A percentile compares a stretch with the other conserved stretches of the same genome.
Conservation (phyloP, 2,888 invertebrate species). For the Dasysyrphus tricinctus region DNA sequence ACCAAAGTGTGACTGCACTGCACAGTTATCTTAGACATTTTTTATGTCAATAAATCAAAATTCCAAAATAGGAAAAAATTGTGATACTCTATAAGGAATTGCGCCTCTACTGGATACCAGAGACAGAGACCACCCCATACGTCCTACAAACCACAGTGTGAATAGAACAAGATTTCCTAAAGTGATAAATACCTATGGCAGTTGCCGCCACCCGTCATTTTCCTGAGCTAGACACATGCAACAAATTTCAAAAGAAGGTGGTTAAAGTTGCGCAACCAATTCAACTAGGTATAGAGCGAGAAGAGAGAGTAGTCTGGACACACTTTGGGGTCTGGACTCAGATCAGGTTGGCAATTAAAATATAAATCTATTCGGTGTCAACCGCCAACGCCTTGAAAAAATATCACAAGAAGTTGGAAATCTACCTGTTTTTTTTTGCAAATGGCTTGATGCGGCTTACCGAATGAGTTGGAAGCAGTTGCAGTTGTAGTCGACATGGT, state of each 20-base stretch:
- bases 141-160: slow-evolving; percentile 38
- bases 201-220: slow-evolving; percentile 45
- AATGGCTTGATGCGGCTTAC: slow-evolving; percentile 16
- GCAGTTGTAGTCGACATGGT: slow-evolving; percentile 1
- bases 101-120: not conserved
- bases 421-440: slow-evolving; percentile 53
- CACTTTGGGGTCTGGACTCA: slow-evolving; percentile 6
- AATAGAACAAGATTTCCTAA: slow-evolving; percentile 60
- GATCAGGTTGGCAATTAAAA: slow-evolving; percentile 67
- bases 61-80: slow-evolving; percentile 24
- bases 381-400: slow-evolving; percentile 62
- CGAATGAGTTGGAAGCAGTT: slow-evolving; percentile 23
- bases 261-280: slow-evolving; percentile 20
- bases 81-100: slow-evolving; percentile 10
- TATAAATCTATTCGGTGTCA: slow-evolving; percentile 33
- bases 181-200: slow-evolving; percentile 67
- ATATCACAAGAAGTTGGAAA: slow-evolving; percentile 17
- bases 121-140: slow-evolving; percentile 8
- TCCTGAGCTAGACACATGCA: slow-evolving; percentile 11
- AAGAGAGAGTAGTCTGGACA: not conserved
- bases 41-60: slow-evolving; percentile 62
- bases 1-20: slow-evolving; percentile 42
- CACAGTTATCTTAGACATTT: slow-evolving; percentile 51
- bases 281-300: not conserved
- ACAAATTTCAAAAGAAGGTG: slow-evolving; percentile 22